Base-by-base conservation (phyloP, 2,797 vertebrate species). In the Rhabdophis nuchalis region DNA sequence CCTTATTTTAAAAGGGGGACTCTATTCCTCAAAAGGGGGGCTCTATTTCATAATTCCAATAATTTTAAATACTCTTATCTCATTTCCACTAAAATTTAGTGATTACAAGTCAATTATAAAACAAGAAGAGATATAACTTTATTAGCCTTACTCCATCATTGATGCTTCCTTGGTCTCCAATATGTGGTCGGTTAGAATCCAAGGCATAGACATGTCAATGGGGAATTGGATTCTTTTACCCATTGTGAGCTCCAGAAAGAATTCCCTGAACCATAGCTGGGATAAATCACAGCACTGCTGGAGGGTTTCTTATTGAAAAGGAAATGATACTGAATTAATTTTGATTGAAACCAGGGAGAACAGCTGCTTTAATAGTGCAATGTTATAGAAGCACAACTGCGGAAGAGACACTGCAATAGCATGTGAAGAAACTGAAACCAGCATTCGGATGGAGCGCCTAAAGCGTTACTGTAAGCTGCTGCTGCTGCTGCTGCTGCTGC, bases 151-250 rank as follows among this genome's bases (percentile, higher is more conserved):
- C 99, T 99, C 99, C 99, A 99, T 99, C 99, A 99, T 99, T 3
- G 99, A 99, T 0, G 99, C 98, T 94, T 99, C 99, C 96, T 99
- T 99, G 92, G 98, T 99, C 96, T 99, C 99, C 95, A 99, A 96
- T 94, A 99, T 99, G 97, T 99, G 99, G 96, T 99, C 99, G 0
- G 99, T 99, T 96, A 99, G 98, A 97, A 99, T 99, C 99, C 99
- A 99, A 72, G 99, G 99, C 99, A 99, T 98, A 88, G 99, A 99
- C 99, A 99, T 99, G 95, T 99, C 99, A 57, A 99, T 99, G 91
- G 99, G 99, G 96, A 99, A 99, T 96, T 99, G 99, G 96, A 99
- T 99, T 96, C 99, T 98, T 94, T 98, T 98, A 77, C 99, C 99
- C 99, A 99, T 99, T 1, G 99, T 99, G 94, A 99, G 97, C 95